Percentiles rank a stretch among this genome's conserved stretches.
Evolutionary conservation across 2,113 vertebrate species (phyloP).

Genomic region (Oreochromis tanganicae): DNA sequence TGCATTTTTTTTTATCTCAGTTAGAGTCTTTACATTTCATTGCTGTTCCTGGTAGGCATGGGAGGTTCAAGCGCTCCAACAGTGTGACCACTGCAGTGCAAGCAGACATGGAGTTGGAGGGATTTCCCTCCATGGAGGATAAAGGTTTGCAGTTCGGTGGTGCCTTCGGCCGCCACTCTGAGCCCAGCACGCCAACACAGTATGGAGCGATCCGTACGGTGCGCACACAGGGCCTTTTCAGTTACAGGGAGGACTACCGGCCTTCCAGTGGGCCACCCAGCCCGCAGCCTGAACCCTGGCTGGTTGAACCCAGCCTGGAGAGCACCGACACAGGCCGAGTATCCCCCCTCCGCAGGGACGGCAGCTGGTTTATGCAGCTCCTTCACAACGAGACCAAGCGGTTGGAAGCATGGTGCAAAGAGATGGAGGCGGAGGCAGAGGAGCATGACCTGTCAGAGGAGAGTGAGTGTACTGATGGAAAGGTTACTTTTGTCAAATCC

Average conservation of each 20-base stretch:
- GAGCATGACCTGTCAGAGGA: constrained; percentile 94
- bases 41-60: constrained; percentile 70
- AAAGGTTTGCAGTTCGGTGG: constrained; percentile 96
- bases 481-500: not conserved
- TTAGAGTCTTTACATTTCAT: not conserved
- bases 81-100: constrained; percentile 96
- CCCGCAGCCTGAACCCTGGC: constrained; percentile 87
- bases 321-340: constrained; percentile 78
- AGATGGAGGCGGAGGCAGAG: constrained; percentile 96
- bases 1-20: not conserved
- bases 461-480: constrained; percentile 78
- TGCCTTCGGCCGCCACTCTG: constrained; percentile 89
- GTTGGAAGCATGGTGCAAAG: constrained; percentile 96
- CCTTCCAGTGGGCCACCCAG: constrained; percentile 82
- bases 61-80: constrained; percentile 95
- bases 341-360: constrained; percentile 86
- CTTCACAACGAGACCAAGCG: constrained; percentile 93
- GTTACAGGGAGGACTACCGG: constrained; percentile 94
- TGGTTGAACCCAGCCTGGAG: constrained; percentile 80
- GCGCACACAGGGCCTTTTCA: constrained; percentile 95
- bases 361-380: constrained; percentile 96
- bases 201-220: constrained; percentile 92
- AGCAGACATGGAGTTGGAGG: constrained; percentile 93
- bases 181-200: constrained; percentile 95
- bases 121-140: constrained; percentile 92